Percentiles rank a stretch among this genome's conserved stretches.
Conservation (phyloP, 2,113 vertebrate genomes). For the Smithornis capensis region DNA sequence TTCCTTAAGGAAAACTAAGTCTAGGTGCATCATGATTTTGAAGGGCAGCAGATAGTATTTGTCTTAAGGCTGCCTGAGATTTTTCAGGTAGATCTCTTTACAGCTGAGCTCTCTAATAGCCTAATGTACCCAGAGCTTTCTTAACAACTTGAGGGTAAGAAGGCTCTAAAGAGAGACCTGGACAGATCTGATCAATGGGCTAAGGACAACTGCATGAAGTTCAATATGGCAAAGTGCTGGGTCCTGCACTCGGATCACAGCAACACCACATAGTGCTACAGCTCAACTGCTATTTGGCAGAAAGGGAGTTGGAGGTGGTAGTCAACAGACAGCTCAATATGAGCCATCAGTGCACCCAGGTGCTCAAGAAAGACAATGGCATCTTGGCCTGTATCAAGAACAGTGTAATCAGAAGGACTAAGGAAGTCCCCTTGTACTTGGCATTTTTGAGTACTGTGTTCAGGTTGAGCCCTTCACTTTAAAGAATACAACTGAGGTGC, state of each 20-base stretch:
- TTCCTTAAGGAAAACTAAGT: neutral
- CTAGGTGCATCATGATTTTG: neutral
- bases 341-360: neutral
- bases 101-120: neutral
- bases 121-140: neutral
- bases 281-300: neutral
- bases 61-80: neutral
- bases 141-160: neutral
- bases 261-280: accelerated
- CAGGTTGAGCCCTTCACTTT: neutral
- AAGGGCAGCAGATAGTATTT: neutral
- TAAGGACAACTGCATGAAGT: neutral
- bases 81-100: neutral
- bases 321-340: neutral
- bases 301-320: neutral
- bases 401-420: neutral
- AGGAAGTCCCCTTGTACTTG: no score
- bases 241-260: neutral
- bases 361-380: neutral
- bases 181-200: neutral
- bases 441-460: neutral
- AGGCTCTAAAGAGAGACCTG: neutral
- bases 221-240: neutral
- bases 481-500: neutral
- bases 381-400: neutral